Conservation (phyloP, 2,113 vertebrate genomes). For the Phalacrocorax brasilianus region DNA sequence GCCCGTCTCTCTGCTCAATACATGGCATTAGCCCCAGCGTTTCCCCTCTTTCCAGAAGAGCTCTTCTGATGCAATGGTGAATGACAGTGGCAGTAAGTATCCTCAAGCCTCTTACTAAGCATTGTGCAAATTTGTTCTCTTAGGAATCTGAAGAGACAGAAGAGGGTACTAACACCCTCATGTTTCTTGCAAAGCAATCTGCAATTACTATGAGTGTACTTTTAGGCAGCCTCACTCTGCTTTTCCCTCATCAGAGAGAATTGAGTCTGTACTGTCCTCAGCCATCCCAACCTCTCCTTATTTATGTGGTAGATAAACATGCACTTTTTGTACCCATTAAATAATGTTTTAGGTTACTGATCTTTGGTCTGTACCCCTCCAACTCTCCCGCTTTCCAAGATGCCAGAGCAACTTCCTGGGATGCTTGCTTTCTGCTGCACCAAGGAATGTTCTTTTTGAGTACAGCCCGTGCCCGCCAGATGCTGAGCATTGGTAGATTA, state of each 20-base stretch:
- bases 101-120: background rate
- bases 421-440: background rate
- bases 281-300: background rate
- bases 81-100: background rate
- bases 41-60: background rate
- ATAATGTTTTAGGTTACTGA: background rate
- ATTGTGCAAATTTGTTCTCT: background rate
- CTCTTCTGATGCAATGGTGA: background rate
- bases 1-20: background rate
- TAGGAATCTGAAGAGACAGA: background rate
- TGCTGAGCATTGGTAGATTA: background rate
- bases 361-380: background rate
- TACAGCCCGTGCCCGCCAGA: background rate
- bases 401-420: background rate
- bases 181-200: background rate
- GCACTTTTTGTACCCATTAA: accelerated
- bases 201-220: background rate
- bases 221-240: background rate
- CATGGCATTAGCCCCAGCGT: background rate
- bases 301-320: background rate
- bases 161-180: background rate
- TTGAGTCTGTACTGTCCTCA: background rate
- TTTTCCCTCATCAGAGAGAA: background rate
- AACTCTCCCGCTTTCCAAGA: background rate
- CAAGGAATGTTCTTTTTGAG: background rate